Conservation (phyloP, 2,797 vertebrate species). For the Leptatherina wallacei region DNA sequence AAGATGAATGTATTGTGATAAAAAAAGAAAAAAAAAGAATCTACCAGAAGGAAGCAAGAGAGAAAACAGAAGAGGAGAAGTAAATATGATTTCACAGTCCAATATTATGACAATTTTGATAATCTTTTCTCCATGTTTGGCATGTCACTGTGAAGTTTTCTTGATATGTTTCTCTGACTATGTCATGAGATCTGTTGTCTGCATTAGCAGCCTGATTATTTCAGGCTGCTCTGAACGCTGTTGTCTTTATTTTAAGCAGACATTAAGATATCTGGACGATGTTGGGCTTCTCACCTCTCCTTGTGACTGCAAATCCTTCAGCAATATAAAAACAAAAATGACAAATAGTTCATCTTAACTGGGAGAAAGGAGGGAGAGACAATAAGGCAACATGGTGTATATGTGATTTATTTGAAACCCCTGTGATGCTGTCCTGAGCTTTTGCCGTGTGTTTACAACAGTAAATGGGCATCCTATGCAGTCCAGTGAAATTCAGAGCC, state of each 20-base stretch:
- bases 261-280: conserved; percentile 20
- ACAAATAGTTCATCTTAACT: background rate
- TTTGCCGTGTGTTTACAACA: conserved; percentile 30
- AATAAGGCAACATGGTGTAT: background rate
- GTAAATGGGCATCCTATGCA: conserved; percentile 38
- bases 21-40: conserved; percentile 1
- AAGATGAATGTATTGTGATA: conserved; percentile 36
- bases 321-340: conserved; percentile 19
- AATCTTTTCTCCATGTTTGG: conserved; percentile 14
- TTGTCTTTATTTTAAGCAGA: background rate
- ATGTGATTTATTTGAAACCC: conserved; percentile 19
- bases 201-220: conserved; percentile 12
- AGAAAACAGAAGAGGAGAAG: background rate
- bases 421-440: conserved; percentile 8
- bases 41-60: conserved; percentile 10
- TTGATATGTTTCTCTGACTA: background rate
- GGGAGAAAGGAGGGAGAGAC: background rate
- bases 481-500: conserved; percentile 28
- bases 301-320: conserved; percentile 23
- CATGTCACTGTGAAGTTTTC: background rate
- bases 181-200: conserved; percentile 1
- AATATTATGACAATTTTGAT: conserved; percentile 19
- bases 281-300: background rate
- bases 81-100: conserved; percentile 4
- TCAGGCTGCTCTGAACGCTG: background rate